Conservation (phyloP, 2,888 invertebrate genomes). For the Catocala sponsa region DNA sequence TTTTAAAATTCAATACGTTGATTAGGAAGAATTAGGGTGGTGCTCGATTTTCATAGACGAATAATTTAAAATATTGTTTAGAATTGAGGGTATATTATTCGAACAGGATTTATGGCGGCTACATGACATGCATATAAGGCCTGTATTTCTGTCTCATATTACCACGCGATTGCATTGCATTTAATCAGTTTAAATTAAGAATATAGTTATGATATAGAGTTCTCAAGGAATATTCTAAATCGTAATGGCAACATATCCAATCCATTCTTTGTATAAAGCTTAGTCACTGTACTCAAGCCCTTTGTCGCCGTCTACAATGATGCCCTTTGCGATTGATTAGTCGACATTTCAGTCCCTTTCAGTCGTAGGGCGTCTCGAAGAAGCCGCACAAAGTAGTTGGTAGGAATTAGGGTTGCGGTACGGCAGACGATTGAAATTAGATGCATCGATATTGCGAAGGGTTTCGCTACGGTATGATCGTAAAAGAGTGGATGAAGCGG, state of each 20-base stretch:
- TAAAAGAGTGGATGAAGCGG: neutral
- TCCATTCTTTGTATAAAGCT: neutral
- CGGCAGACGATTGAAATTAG: conserved; percentile 45
- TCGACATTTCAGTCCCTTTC: conserved; percentile 82
- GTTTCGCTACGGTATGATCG: neutral
- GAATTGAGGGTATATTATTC: no score
- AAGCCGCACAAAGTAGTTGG: conserved; percentile 64
- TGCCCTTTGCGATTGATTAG: conserved; percentile 85
- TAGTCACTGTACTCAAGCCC: conserved; percentile 56
- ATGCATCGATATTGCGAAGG: conserved; percentile 33
- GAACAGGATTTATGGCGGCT: no score
- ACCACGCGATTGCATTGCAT: no score
- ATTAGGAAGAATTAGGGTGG: no score
- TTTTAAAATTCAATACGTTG: no score
- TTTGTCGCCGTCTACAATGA: conserved; percentile 72
- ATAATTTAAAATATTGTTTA: no score
- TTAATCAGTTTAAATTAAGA: no score
- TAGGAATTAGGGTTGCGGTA: conserved; percentile 38
- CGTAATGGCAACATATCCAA: neutral
- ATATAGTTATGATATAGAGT: no score
- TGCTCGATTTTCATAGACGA: no score
- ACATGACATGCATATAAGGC: no score
- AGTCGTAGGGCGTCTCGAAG: conserved; percentile 76
- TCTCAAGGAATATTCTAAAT: no score
- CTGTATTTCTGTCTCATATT: no score